phyloP scores from a whole-genome alignment of 2,113 vertebrate genomes.

The Phalacrocorax brasilianus region DNA sequence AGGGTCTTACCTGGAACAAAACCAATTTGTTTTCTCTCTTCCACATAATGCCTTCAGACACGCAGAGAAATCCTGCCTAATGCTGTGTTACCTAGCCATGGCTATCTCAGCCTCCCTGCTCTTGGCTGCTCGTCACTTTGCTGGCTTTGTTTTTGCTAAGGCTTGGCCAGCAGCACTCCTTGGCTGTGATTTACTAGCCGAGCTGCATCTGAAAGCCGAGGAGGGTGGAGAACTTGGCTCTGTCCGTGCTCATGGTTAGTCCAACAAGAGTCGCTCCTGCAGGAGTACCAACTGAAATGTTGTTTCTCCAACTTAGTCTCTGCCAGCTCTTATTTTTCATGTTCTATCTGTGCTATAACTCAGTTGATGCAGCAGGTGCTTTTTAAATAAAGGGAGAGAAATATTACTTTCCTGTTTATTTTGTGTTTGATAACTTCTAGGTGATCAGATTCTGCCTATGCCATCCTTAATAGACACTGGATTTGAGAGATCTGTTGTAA shows the following conservation, averaged over 20 bases:
- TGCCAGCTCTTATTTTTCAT: slow-evolving; percentile 46
- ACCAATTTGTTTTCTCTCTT: background rate
- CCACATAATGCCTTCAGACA: accelerated
- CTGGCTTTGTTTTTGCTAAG: background rate
- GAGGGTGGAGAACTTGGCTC: background rate
- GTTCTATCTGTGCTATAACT: slow-evolving; percentile 13
- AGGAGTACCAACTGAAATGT: background rate
- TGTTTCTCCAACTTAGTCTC: slow-evolving; percentile 18
- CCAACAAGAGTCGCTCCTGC: background rate
- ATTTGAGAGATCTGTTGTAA: background rate
- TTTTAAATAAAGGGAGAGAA: slow-evolving; percentile 35
- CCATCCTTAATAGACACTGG: background rate
- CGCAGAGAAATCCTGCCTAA: background rate
- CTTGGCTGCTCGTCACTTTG: background rate
- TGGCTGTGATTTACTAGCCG: background rate
- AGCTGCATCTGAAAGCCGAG: background rate
- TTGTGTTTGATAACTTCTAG: background rate
- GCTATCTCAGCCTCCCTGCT: background rate
- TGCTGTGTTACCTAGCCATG: background rate
- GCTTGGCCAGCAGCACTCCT: background rate
- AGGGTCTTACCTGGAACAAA: background rate
- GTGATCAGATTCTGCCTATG: background rate
- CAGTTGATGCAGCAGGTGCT: slow-evolving; percentile 36
- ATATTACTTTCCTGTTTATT: slow-evolving; percentile 15
- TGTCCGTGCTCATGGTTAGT: background rate